Conservation (phyloP, 2,113 vertebrate species). For the Rhinolophus ferrumequinum region DNA sequence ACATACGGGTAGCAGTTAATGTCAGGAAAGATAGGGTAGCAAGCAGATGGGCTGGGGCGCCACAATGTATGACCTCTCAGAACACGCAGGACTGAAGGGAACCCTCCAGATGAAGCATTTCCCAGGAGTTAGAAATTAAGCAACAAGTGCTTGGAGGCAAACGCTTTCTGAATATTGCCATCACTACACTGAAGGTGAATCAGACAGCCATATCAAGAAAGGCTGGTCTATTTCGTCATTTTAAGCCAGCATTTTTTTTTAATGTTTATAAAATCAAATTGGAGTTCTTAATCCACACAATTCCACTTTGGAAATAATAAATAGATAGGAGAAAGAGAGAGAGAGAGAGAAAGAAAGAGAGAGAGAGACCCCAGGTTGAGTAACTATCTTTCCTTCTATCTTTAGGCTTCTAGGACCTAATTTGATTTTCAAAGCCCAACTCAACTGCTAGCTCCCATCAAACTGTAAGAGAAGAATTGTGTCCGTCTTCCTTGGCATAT, state of each 20-base stretch:
- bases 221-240: background rate
- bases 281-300: background rate
- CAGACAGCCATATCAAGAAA: background rate
- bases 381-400: background rate
- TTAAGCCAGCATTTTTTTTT: background rate
- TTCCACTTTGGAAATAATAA: background rate
- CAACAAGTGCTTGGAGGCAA: background rate
- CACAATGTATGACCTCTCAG: background rate
- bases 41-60: background rate
- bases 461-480: background rate
- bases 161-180: background rate
- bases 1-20: background rate
- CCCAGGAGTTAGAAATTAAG: background rate
- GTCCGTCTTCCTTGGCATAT: background rate
- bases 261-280: background rate
- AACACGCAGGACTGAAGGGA: background rate
- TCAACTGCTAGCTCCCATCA: background rate
- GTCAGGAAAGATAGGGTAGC: background rate
- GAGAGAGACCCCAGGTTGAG: background rate
- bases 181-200: background rate
- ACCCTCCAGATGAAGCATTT: background rate
- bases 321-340: background rate
- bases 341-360: background rate
- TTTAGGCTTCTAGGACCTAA: background rate
- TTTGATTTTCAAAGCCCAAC: background rate